These are phyloP conservation scores for Pica pica DNA, from an alignment of 2,113 vertebrate genomes.

Conservation along the genomic window DNA sequence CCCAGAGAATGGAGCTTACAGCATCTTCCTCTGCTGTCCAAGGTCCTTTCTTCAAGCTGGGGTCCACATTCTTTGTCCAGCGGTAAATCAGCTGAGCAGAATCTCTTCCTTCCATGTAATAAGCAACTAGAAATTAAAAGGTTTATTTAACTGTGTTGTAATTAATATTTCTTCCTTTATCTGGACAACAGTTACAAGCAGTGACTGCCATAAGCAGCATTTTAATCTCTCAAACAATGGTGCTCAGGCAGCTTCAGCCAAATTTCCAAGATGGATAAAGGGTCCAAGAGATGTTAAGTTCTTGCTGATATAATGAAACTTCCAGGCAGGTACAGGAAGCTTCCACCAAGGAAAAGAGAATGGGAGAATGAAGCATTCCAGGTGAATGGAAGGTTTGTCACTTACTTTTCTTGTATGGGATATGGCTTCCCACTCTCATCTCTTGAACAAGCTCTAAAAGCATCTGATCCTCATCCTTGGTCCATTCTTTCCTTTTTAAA, in stretches of 20 bases:
- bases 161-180: not conserved
- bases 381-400: not conserved
- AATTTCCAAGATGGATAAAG: not conserved
- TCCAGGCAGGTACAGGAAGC: not conserved
- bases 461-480: constrained; percentile 77
- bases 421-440: constrained; percentile 91
- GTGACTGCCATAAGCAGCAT: not conserved
- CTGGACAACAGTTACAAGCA: not conserved
- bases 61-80: constrained; percentile 88
- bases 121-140: constrained; percentile 78
- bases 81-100: constrained; percentile 85
- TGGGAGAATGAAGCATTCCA: not conserved
- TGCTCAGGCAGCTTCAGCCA: not conserved
- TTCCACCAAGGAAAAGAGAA: not conserved
- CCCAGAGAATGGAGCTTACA: constrained; percentile 63
- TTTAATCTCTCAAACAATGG: not conserved
- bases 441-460: constrained; percentile 83
- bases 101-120: constrained; percentile 92
- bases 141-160: not conserved
- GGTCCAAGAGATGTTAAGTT: not conserved
- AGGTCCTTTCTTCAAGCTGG: constrained; percentile 79
- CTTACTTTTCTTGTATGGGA: constrained; percentile 90
- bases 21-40: constrained; percentile 87
- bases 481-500: constrained; percentile 79
- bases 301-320: not conserved